Evolutionary conservation across 2,797 vertebrate genomes (phyloP), one percentile per base, ranked within the genome.

Genomic region (Pangasius larnaudii): DNA sequence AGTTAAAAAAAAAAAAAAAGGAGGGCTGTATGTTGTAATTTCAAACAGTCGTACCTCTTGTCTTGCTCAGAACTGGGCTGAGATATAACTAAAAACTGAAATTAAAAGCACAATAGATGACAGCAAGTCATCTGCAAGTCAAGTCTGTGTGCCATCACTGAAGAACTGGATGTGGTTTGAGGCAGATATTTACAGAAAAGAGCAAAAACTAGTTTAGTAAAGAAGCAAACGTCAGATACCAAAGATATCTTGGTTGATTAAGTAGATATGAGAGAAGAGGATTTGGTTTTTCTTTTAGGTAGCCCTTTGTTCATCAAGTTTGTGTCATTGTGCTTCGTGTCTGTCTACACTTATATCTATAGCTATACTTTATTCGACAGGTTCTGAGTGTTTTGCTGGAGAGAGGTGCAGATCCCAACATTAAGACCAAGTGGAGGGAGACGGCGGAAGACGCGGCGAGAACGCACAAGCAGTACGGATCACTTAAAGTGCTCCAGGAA

Each of bases 381-480:
- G 90, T 90, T 39, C 74, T 67, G 2, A 63, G 77, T 33, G 19
- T 51, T 42, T 81, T 91, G 4, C 67, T 93, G 61, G 91, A 81
- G 0, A 91, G 84, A 0, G 46, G 90, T 14, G 91, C 91, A 6
- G 90, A 90, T 84, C 89, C 90, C 13, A 27, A 3, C 16, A 53
- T 91, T 56, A 92, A 85, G 80, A 92, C 91, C 16, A 92, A 92
- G 87, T 93, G 81, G 85, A 5, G 22, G 81, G 69, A 94, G 85
- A 93, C 93, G 6, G 91, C 92, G 16, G 86, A 90, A 67, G 92
- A 93, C 63, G 49, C 92, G 42, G 93, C 92, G 8, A 80, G 84
- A 27, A 56, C 90, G 39, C 88, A 91, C 79, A 71, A 90, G 5
- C 89, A 89, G 74, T 49, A 81, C 3, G 74, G 13, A 9, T 79